Conservation (phyloP, 2,113 vertebrate species). For the Labeo rohita region DNA sequence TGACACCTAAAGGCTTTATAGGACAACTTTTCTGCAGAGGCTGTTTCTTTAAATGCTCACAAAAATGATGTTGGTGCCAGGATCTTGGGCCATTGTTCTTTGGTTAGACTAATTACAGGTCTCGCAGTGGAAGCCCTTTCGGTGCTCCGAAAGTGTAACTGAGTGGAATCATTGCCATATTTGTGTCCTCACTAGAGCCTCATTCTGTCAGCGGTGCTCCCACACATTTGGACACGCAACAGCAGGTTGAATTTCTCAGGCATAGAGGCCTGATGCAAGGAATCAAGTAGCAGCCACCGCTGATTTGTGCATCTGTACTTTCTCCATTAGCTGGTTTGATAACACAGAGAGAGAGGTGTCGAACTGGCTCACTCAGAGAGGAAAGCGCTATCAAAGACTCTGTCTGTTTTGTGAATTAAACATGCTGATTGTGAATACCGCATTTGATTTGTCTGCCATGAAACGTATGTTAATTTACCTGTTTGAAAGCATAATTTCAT, state of each 20-base stretch:
- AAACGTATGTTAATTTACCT: slow-evolving; percentile 19
- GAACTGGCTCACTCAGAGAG: background rate
- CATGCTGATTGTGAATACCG: slow-evolving; percentile 22
- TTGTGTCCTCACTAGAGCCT: slow-evolving; percentile 33
- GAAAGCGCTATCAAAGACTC: slow-evolving; percentile 18
- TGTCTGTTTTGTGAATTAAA: slow-evolving; percentile 30
- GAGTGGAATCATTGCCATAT: slow-evolving; percentile 36
- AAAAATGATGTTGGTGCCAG: slow-evolving; percentile 8
- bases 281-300: slow-evolving; percentile 17
- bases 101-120: slow-evolving; percentile 25
- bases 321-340: slow-evolving; percentile 10
- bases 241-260: slow-evolving; percentile 35
- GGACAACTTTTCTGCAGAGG: background rate
- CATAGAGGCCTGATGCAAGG: slow-evolving; percentile 8
- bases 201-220: slow-evolving; percentile 43
- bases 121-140: slow-evolving; percentile 24
- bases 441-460: slow-evolving; percentile 25
- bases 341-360: background rate
- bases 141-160: slow-evolving; percentile 33
- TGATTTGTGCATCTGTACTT: slow-evolving; percentile 6
- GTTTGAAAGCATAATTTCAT: slow-evolving; percentile 31
- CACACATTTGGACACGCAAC: slow-evolving; percentile 39
- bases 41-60: slow-evolving; percentile 20
- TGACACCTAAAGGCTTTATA: too few species aligned
- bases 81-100: slow-evolving; percentile 7